A percentile compares a stretch with the other conserved stretches of the same genome.
These are phyloP conservation scores for Serinus canaria DNA, from an alignment of 2,113 vertebrate species.

Conservation along the genomic window DNA sequence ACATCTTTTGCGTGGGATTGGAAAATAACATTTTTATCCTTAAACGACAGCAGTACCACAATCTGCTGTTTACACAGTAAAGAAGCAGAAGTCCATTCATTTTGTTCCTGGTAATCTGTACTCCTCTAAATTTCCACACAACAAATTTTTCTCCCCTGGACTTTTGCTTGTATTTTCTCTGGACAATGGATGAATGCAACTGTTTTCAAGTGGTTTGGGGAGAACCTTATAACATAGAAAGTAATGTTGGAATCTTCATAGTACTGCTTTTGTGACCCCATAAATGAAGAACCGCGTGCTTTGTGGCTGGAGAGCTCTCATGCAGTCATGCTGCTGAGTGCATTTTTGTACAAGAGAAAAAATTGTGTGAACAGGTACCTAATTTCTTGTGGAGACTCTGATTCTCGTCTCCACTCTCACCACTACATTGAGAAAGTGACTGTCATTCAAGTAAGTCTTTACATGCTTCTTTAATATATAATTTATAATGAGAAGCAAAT, in stretches of 20 bases:
- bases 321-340: neutral
- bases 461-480: rapidly evolving
- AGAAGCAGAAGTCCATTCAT: neutral
- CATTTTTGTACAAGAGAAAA: neutral
- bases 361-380: neutral
- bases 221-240: neutral
- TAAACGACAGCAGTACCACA: neutral
- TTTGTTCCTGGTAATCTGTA: neutral
- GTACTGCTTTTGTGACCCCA: neutral
- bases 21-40: conserved; percentile 6
- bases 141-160: neutral
- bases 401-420: neutral
- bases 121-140: neutral
- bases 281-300: neutral
- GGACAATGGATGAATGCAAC: neutral
- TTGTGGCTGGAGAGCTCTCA: neutral
- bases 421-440: neutral
- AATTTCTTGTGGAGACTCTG: neutral
- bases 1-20: neutral
- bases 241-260: neutral
- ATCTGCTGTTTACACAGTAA: conserved; percentile 48
- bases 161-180: neutral
- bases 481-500: neutral
- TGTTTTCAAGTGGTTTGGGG: neutral
- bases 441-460: neutral